A percentile compares a stretch with the other conserved stretches of the same genome.
Conservation (phyloP, 1,140 invertebrate genomes). For the Aporrectodea caliginosa region DNA sequence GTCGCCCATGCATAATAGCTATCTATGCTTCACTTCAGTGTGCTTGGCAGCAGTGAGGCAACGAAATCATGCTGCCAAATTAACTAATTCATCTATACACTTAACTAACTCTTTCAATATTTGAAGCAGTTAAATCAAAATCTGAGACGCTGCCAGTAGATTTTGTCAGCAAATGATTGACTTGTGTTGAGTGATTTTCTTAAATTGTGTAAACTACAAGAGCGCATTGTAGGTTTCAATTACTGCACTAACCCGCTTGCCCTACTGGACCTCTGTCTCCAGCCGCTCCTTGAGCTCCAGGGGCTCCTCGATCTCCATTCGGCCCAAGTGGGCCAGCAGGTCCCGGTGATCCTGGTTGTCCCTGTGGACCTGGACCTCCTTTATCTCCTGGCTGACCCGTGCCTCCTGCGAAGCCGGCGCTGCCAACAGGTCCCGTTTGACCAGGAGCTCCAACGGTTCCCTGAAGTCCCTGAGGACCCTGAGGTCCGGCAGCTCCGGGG, state of each 20-base stretch:
- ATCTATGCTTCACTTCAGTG: no score
- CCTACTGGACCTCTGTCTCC: constrained; percentile 26
- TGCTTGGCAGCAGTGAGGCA: no score
- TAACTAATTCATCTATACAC: no score
- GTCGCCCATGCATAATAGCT: no score
- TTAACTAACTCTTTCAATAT: no score
- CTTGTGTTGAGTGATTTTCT: no score
- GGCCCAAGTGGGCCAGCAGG: constrained; percentile 44
- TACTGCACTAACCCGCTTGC: not conserved
- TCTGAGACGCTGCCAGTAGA: no score
- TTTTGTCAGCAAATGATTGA: no score
- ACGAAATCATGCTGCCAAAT: no score
- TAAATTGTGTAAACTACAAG: no score
- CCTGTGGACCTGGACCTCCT: constrained; percentile 19
- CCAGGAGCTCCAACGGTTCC: not conserved
- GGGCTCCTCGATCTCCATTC: constrained; percentile 37
- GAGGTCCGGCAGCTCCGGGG: constrained; percentile 17
- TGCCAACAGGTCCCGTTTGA: constrained; percentile 9
- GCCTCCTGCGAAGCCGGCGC: not conserved
- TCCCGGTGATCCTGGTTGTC: constrained; percentile 42
- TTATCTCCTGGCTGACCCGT: constrained; percentile 5
- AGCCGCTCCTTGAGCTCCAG: constrained; percentile 33
- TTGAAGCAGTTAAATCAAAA: no score
- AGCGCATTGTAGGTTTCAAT: no score
- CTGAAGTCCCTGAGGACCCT: not conserved